A percentile compares a stretch with the other conserved stretches of the same genome.
phyloP scores from a whole-genome alignment of 2,113 vertebrate species.

The Typhlomys cinereus region DNA sequence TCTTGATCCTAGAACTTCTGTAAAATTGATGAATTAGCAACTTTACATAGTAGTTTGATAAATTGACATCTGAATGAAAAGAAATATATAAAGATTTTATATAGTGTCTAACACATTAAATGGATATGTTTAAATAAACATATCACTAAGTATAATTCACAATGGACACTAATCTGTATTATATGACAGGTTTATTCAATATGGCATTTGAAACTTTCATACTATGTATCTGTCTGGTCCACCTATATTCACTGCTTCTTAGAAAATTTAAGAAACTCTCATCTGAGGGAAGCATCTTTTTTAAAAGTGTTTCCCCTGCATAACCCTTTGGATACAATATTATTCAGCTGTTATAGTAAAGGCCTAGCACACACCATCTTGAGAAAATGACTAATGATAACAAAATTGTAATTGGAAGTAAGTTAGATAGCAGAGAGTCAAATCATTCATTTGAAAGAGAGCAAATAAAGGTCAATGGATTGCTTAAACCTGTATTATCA shows the following conservation, averaged over 20 bases:
- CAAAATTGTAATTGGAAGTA: background rate
- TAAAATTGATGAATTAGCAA: background rate
- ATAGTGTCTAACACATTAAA: background rate
- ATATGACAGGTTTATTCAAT: background rate
- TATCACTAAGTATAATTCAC: background rate
- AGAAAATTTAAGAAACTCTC: background rate
- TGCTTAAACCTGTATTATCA: background rate
- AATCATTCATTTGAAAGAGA: background rate
- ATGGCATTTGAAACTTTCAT: conserved; percentile 18
- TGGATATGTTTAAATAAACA: background rate
- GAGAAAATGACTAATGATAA: background rate
- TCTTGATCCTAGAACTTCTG: background rate
- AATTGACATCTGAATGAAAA: background rate
- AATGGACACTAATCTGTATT: background rate
- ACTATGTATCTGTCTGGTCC: background rate
- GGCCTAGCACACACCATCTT: background rate
- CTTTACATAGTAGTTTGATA: background rate
- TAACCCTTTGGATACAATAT: background rate
- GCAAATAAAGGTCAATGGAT: background rate
- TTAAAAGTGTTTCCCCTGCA: background rate
- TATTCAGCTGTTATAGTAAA: background rate
- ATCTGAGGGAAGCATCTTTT: background rate
- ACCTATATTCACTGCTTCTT: background rate
- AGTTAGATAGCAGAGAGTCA: background rate
- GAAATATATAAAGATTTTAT: background rate